These are phyloP conservation scores for Nerophis ophidion DNA, from an alignment of 2,113 vertebrate species.

Conservation along the genomic window DNA sequence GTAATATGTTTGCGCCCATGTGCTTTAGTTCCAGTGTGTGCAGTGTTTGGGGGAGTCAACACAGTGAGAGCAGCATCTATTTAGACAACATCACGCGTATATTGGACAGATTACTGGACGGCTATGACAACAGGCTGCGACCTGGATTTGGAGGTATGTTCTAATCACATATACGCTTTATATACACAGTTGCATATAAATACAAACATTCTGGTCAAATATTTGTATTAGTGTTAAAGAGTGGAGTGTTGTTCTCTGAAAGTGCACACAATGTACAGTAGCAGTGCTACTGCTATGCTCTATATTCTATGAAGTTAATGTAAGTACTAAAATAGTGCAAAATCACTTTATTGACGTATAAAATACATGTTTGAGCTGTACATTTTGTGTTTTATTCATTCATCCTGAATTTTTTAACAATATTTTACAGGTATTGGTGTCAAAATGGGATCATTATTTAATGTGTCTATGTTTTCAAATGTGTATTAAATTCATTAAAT, in stretches of 20 bases:
- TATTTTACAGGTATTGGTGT: too few relatives aligned
- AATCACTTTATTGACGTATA: too few relatives aligned
- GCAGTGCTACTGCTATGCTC: neutral
- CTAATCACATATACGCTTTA: neutral
- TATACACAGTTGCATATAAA: too few relatives aligned
- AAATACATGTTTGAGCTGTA: too few relatives aligned
- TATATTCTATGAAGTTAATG: neutral
- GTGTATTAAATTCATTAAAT: too few relatives aligned
- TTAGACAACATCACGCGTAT: conserved; percentile 88
- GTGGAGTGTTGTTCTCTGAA: too few relatives aligned
- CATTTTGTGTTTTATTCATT: too few relatives aligned
- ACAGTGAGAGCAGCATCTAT: conserved; percentile 72
- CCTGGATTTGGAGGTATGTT: conserved; percentile 88
- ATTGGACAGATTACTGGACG: conserved; percentile 88
- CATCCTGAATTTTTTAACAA: too few relatives aligned
- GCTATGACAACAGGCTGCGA: conserved; percentile 90
- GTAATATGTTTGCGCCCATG: neutral
- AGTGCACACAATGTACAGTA: too few relatives aligned
- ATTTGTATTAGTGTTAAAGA: neutral
- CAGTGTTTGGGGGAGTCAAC: conserved; percentile 62
- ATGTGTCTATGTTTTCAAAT: too few relatives aligned
- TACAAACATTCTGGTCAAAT: too few relatives aligned
- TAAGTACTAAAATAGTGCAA: neutral
- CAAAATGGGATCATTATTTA: too few relatives aligned
- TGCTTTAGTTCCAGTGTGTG: conserved; percentile 65